Percentiles rank a stretch among this genome's conserved stretches.
These are phyloP conservation scores for Ischnus inquisitorius DNA, from an alignment of 2,888 invertebrate species.

Conservation along the genomic window DNA sequence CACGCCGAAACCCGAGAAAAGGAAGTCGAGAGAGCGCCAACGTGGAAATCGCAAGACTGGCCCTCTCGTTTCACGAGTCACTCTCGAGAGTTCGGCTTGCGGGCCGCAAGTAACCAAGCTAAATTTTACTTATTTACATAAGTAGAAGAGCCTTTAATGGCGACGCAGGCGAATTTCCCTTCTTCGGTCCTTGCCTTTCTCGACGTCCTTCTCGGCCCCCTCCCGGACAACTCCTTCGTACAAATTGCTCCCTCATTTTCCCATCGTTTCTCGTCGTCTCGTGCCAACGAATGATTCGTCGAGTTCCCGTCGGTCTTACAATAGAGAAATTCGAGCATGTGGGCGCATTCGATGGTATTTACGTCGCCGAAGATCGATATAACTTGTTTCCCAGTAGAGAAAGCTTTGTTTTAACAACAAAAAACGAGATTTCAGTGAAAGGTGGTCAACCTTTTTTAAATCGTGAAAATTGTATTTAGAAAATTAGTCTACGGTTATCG, in stretches of 20 bases:
- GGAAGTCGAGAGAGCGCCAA: slow-evolving; percentile 18
- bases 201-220: background rate
- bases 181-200: background rate
- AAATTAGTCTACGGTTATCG: too few species aligned
- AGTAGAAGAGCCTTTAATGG: slow-evolving; percentile 78
- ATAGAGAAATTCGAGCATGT: slow-evolving; percentile 27
- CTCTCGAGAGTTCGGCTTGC: slow-evolving; percentile 8
- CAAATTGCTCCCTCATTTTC: slow-evolving; percentile 55
- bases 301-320: background rate
- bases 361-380: background rate
- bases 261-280: background rate
- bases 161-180: slow-evolving; percentile 66
- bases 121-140: slow-evolving; percentile 81
- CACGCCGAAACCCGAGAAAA: slow-evolving; percentile 15
- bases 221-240: slow-evolving; percentile 18
- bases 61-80: slow-evolving; percentile 49
- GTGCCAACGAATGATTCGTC: slow-evolving; percentile 5
- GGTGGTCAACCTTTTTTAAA: too few species aligned
- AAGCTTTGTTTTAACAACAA: too few species aligned
- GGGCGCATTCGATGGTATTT: slow-evolving; percentile 10
- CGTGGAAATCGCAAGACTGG: slow-evolving; percentile 39
- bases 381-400: too few species aligned
- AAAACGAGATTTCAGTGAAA: too few species aligned
- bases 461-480: too few species aligned
- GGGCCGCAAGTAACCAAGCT: slow-evolving; percentile 67